phyloP scores from a whole-genome alignment of 2,113 vertebrate species.

The Megaceryle maxima region DNA sequence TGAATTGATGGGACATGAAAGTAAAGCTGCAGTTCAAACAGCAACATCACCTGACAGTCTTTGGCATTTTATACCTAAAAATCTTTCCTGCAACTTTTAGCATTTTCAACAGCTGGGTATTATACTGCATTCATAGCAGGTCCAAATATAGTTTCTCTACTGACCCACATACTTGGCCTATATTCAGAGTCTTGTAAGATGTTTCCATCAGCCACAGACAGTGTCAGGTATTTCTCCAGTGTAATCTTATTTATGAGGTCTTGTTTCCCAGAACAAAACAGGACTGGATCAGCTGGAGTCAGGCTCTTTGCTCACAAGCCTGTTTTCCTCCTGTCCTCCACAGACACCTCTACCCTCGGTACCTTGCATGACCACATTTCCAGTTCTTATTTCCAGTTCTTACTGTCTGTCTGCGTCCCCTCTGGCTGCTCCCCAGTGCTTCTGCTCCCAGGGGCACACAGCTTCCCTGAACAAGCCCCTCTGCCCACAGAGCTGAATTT shows the following conservation, averaged over 20 bases:
- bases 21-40: background rate
- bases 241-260: constrained; percentile 49
- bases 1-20: background rate
- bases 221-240: constrained; percentile 28
- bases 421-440: background rate
- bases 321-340: background rate
- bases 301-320: background rate
- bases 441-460: background rate
- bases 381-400: background rate
- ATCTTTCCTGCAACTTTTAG: background rate
- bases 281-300: background rate
- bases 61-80: background rate
- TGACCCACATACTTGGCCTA: constrained; percentile 61
- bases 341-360: background rate
- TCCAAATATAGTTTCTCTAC: constrained; percentile 50
- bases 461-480: background rate
- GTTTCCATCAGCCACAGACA: constrained; percentile 23
- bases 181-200: constrained; percentile 40
- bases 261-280: constrained; percentile 21
- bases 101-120: constrained; percentile 52
- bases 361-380: background rate
- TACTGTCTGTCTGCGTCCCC: background rate
- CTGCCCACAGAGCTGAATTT: background rate
- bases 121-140: constrained; percentile 3
- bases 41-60: background rate